These are phyloP conservation scores for Calycopis cecrops DNA, from an alignment of 1,140 invertebrate species.

Conservation along the genomic window DNA sequence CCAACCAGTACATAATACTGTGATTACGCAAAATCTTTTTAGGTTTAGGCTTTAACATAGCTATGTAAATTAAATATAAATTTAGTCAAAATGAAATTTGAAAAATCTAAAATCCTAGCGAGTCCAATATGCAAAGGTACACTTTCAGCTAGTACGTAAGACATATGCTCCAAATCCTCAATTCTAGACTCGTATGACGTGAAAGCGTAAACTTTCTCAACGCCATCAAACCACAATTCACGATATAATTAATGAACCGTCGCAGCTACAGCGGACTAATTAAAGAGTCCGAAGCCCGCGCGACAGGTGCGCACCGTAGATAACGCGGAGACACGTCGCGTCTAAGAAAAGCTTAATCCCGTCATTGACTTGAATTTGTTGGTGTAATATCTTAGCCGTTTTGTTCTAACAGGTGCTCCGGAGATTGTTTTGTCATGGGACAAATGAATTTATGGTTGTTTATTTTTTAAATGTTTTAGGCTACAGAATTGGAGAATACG, in stretches of 20 bases:
- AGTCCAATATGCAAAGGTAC: too few species aligned
- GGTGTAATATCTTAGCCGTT: constrained; percentile 19
- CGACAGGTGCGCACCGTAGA: constrained; percentile 51
- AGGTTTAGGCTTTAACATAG: too few species aligned
- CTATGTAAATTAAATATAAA: too few species aligned
- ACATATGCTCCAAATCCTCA: too few species aligned
- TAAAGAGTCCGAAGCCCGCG: constrained; percentile 47
- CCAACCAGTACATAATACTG: too few species aligned
- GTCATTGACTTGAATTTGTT: constrained; percentile 22
- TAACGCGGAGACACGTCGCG: constrained; percentile 43
- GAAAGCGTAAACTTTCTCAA: constrained; percentile 22
- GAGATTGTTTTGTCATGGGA: constrained; percentile 25
- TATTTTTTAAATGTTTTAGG: background rate
- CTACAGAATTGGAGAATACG: background rate
- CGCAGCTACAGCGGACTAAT: constrained; percentile 44
- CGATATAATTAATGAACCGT: constrained; percentile 51
- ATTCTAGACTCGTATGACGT: too few species aligned
- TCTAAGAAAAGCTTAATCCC: constrained; percentile 36
- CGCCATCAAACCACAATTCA: constrained; percentile 36
- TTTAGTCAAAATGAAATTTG: too few species aligned
- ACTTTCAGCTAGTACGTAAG: too few species aligned
- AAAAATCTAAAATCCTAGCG: too few species aligned
- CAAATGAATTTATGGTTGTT: background rate
- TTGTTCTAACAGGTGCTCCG: constrained; percentile 18
- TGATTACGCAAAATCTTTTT: too few species aligned